A percentile compares a stretch with the other conserved stretches of the same genome.
phyloP scores from a whole-genome alignment of 2,888 invertebrate species.

The Lasiommata megera region DNA sequence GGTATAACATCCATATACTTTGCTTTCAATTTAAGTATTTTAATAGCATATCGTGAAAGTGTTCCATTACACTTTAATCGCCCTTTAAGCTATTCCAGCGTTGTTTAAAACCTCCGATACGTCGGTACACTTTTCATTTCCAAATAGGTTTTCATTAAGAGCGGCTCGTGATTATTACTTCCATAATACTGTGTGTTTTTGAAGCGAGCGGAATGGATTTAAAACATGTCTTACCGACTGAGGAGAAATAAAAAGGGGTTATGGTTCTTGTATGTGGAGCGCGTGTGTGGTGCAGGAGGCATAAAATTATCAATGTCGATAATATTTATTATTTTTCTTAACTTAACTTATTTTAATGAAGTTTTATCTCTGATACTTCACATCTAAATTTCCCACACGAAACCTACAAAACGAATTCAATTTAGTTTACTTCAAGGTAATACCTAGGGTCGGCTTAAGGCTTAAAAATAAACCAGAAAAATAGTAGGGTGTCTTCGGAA shows the following conservation, averaged over 20 bases:
- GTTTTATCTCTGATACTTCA: too few species aligned
- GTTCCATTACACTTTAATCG: not conserved
- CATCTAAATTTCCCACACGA: too few species aligned
- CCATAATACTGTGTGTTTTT: constrained; percentile 4
- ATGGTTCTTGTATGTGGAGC: too few species aligned
- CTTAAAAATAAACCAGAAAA: too few species aligned
- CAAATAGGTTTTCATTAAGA: constrained; percentile 7
- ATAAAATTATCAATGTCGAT: too few species aligned
- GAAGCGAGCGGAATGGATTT: constrained; percentile 9
- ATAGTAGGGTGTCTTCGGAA: too few species aligned
- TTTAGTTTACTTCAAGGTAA: too few species aligned
- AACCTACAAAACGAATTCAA: too few species aligned
- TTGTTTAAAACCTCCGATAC: not conserved
- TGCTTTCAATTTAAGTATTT: not conserved
- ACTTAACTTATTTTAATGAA: too few species aligned
- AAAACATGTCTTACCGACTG: constrained; percentile 1
- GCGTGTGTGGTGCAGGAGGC: too few species aligned
- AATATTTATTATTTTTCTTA: too few species aligned
- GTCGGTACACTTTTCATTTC: not conserved
- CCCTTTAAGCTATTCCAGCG: not conserved
- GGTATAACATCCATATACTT: not conserved
- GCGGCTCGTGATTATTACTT: constrained; percentile 2
- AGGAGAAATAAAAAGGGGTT: not conserved
- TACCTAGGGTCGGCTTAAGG: too few species aligned
- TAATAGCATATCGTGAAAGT: not conserved